Percentiles rank a stretch among this genome's conserved stretches.
Conservation (phyloP, 1,140 invertebrate genomes). For the Caerostris darwini region DNA sequence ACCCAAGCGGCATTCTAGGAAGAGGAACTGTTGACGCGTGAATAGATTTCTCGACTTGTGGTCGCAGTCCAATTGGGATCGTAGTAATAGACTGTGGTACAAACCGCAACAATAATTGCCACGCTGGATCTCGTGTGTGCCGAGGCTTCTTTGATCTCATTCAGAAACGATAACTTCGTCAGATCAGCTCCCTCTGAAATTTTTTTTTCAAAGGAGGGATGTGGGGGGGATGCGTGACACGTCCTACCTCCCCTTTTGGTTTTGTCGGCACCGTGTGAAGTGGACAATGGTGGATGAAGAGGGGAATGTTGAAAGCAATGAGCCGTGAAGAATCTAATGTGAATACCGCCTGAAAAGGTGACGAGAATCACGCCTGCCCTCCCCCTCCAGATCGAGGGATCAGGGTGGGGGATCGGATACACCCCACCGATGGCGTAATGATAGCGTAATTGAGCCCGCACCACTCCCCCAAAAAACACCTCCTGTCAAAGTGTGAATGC, state of each 20-base stretch:
- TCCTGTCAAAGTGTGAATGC: not conserved
- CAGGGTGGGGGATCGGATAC: not conserved
- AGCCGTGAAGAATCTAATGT: conserved; percentile 59
- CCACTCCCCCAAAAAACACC: not conserved
- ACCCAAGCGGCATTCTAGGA: too few relatives aligned
- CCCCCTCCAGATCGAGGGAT: not conserved
- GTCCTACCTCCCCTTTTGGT: not conserved
- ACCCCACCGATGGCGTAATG: conserved; percentile 61
- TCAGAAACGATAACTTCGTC: not conserved
- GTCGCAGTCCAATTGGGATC: not conserved
- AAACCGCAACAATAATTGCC: conserved; percentile 9
- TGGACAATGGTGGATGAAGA: conserved; percentile 62
- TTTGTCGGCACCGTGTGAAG: conserved; percentile 60
- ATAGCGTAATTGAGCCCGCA: conserved; percentile 70
- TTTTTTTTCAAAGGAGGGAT: not conserved
- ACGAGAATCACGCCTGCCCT: conserved; percentile 1
- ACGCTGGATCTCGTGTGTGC: not conserved
- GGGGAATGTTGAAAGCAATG: conserved; percentile 54
- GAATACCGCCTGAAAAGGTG: conserved; percentile 9
- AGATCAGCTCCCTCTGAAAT: not conserved
- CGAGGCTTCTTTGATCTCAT: not conserved
- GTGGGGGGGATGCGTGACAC: conserved; percentile 44
- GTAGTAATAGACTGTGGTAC: not conserved
- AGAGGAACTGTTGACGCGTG: too few relatives aligned
- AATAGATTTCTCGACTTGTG: not conserved